phyloP scores from a whole-genome alignment of 1,140 invertebrate species.

The Drosophila saltans region DNA sequence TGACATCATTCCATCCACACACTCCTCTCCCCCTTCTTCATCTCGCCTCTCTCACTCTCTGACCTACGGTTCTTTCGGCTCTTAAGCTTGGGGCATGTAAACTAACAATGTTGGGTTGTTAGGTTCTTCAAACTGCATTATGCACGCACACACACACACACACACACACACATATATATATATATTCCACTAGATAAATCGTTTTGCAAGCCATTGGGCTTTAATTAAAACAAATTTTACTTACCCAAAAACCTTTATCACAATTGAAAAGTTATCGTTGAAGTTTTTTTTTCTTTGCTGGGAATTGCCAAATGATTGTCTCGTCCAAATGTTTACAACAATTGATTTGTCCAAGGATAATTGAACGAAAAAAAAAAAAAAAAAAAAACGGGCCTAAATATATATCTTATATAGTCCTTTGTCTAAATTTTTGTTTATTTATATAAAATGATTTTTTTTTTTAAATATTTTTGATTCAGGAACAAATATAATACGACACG shows the following conservation, averaged over 20 bases:
- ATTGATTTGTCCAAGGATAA: too few species aligned
- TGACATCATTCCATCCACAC: not conserved
- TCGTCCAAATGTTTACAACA: too few species aligned
- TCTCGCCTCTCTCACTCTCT: too few species aligned
- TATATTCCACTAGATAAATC: not conserved
- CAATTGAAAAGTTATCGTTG: not conserved
- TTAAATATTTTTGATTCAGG: not conserved
- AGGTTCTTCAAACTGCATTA: slow-evolving; percentile 21
- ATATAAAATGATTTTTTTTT: not conserved
- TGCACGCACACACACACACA: slow-evolving; percentile 5
- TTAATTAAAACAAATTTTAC: slow-evolving; percentile 9
- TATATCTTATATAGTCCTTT: too few species aligned
- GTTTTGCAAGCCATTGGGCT: not conserved
- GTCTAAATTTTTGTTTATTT: too few species aligned
- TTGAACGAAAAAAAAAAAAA: too few species aligned
- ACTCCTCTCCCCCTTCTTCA: not conserved
- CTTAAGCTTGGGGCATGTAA: slow-evolving; percentile 11
- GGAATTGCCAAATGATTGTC: too few species aligned
- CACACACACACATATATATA: not conserved
- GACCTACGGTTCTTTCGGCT: not conserved
- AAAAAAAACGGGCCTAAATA: too few species aligned
- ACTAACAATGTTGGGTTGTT: slow-evolving; percentile 13
- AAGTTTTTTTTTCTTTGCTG: not conserved
- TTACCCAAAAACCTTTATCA: slow-evolving; percentile 22
- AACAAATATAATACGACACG: too few species aligned